Conservation (phyloP, 2,888 invertebrate genomes). For the Geotrupes spiniger region DNA sequence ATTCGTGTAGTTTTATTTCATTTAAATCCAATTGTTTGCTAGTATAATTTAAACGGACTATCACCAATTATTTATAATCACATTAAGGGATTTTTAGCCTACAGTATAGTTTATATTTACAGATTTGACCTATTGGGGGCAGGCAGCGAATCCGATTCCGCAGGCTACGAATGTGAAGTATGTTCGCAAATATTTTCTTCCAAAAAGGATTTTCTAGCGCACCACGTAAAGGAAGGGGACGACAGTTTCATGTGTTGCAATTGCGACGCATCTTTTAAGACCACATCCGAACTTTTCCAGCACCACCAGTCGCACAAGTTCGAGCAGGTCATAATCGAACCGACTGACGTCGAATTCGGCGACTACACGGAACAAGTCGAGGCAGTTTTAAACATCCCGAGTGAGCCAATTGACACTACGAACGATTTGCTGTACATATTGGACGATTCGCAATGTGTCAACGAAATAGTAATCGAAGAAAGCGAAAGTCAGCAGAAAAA, state of each 20-base stretch:
- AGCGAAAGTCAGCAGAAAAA: slow-evolving; percentile 23
- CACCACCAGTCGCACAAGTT: slow-evolving; percentile 43
- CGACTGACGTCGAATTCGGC: slow-evolving; percentile 14
- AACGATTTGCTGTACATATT: slow-evolving; percentile 45
- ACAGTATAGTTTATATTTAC: slow-evolving; percentile 28
- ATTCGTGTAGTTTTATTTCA: too few relatives aligned
- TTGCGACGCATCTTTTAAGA: slow-evolving; percentile 39
- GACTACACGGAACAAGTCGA: slow-evolving; percentile 33
- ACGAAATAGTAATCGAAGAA: slow-evolving; percentile 45
- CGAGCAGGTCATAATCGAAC: slow-evolving; percentile 21
- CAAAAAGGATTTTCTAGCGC: slow-evolving; percentile 40
- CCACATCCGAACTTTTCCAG: slow-evolving; percentile 39
- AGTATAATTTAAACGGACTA: too few relatives aligned
- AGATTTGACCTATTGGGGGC: slow-evolving; percentile 30
- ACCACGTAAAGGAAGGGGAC: slow-evolving; percentile 41
- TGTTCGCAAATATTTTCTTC: slow-evolving; percentile 41
- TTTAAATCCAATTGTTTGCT: too few relatives aligned
- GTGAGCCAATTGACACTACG: slow-evolving; percentile 26
- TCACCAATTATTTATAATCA: too few relatives aligned
- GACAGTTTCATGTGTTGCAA: slow-evolving; percentile 42
- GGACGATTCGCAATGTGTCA: slow-evolving; percentile 40
- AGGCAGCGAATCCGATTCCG: slow-evolving; percentile 14
- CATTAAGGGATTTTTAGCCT: too few relatives aligned
- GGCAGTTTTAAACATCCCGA: slow-evolving; percentile 29
- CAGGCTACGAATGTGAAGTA: slow-evolving; percentile 44